These are phyloP conservation scores for Ammospiza caudacuta DNA, from an alignment of 2,113 vertebrate genomes.

Conservation along the genomic window DNA sequence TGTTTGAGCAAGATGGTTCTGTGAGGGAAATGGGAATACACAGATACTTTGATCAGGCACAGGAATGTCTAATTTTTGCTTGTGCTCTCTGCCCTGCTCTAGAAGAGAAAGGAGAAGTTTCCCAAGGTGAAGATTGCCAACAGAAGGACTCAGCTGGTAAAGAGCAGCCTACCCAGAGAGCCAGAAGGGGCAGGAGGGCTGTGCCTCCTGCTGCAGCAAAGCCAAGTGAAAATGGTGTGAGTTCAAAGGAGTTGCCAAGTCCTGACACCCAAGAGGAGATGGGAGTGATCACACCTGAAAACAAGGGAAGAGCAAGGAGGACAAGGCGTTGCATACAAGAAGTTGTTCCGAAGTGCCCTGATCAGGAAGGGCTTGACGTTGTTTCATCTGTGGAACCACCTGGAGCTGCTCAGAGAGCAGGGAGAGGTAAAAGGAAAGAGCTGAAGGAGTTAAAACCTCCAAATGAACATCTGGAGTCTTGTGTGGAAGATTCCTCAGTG, in stretches of 20 bases:
- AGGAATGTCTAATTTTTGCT: background rate
- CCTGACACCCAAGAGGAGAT: background rate
- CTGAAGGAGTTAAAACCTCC: background rate
- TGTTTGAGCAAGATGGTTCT: background rate
- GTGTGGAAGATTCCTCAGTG: background rate
- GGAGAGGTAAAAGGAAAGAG: background rate
- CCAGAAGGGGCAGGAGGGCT: background rate
- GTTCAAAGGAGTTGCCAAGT: background rate
- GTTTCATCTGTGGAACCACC: background rate
- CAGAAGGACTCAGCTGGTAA: background rate
- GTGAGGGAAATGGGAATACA: background rate
- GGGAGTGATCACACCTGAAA: background rate
- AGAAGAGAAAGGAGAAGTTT: background rate
- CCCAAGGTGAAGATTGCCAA: background rate
- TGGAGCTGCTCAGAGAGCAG: background rate
- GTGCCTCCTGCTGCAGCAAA: background rate
- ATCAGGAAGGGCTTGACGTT: background rate
- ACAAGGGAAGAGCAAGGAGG: background rate
- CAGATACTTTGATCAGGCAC: background rate
- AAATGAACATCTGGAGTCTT: background rate
- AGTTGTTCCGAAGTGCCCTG: background rate
- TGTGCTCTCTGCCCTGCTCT: background rate
- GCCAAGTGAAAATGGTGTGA: background rate
- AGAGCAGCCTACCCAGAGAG: background rate
- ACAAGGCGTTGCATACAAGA: rapidly evolving